Evolutionary conservation across 2,888 invertebrate species (phyloP), one percentile per base, ranked within the genome.

Genomic region (Lymantria dispar): DNA sequence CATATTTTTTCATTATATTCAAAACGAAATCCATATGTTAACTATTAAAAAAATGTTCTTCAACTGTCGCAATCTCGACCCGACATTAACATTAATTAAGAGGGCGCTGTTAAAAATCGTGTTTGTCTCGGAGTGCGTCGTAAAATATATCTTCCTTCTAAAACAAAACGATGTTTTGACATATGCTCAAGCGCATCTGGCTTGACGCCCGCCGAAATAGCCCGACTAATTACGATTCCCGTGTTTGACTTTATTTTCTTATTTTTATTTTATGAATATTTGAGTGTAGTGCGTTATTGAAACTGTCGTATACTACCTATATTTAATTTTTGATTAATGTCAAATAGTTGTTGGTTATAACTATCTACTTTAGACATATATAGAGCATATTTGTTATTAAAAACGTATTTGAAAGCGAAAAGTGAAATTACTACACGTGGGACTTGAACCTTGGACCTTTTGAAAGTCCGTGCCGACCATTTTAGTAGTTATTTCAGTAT

Each of bases 141-240:
- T 65, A 65, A 65, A 65, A 65, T 65, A 65, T 65, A 65, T 65
- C 65, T 65, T 65, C 65, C 62, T 62, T 60, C 55, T 65, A 65
- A 65, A 65, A 65, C 65, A 65, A 65, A 65, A 72, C 63, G 72
- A 68, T 66, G 64, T 64, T 64, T 65, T 75, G 75, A 75, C 62
- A 46, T 64, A 75, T 75, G 64, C 74, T 54, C 68, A 50, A 14
- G 68, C 62, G 73, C 64, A 43, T 46, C 56, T 46, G 15, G 43
- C 53, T 39, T 56, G 70, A 65, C 62, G 57, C 51, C 52, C 47
- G 65, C 68, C 68, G 65, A 67, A 65, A 65, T 65, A 65, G 65
- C 56, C 64, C 68, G 60, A 65, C 66, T 74, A 74, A 75, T 75
- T 74, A 72, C 64, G 69, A 68, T 56, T 38, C 22, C n/a, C 43